Percentiles rank a stretch among this genome's conserved stretches.
phyloP scores from a whole-genome alignment of 2,888 invertebrate genomes.

The Amblyjoppa fuscipennis region DNA sequence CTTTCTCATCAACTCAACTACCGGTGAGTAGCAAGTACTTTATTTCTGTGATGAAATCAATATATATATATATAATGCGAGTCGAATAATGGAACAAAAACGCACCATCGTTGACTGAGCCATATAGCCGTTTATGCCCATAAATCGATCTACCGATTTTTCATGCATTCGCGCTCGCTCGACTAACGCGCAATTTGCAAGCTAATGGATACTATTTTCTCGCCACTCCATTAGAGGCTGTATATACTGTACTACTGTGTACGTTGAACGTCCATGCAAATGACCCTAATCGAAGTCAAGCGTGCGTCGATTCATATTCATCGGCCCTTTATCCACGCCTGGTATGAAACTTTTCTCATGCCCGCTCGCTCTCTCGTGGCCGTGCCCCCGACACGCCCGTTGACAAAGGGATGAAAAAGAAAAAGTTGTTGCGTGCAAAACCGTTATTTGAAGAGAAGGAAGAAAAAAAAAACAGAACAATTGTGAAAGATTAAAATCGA shows the following conservation, averaged over 20 bases:
- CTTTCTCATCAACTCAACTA: slow-evolving; percentile 93
- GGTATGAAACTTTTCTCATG: slow-evolving; percentile 62
- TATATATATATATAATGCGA: slow-evolving; percentile 24
- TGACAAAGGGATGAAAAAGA: slow-evolving; percentile 36
- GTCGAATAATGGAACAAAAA: slow-evolving; percentile 23
- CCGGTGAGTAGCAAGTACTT: slow-evolving; percentile 87
- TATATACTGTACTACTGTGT: slow-evolving; percentile 19
- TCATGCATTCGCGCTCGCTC: slow-evolving; percentile 25
- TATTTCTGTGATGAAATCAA: slow-evolving; percentile 12
- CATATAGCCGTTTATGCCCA: slow-evolving; percentile 23
- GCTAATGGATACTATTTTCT: slow-evolving; percentile 56
- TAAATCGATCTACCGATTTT: slow-evolving; percentile 54
- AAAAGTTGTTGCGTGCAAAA: slow-evolving; percentile 2
- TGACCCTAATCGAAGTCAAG: slow-evolving; percentile 71
- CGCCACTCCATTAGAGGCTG: slow-evolving; percentile 27
- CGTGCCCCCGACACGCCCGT: slow-evolving; percentile 10
- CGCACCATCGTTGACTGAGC: not conserved
- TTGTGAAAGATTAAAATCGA: slow-evolving; percentile 29
- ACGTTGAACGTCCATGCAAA: slow-evolving; percentile 70
- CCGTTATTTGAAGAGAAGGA: slow-evolving; percentile 20
- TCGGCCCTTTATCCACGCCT: slow-evolving; percentile 66
- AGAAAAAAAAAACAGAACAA: not conserved
- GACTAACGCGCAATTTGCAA: slow-evolving; percentile 60
- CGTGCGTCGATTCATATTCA: slow-evolving; percentile 73
- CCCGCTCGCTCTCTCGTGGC: not conserved